Evolutionary conservation across 2,797 vertebrate species (phyloP).

Genomic region (Hoplostethus mediterraneus): DNA sequence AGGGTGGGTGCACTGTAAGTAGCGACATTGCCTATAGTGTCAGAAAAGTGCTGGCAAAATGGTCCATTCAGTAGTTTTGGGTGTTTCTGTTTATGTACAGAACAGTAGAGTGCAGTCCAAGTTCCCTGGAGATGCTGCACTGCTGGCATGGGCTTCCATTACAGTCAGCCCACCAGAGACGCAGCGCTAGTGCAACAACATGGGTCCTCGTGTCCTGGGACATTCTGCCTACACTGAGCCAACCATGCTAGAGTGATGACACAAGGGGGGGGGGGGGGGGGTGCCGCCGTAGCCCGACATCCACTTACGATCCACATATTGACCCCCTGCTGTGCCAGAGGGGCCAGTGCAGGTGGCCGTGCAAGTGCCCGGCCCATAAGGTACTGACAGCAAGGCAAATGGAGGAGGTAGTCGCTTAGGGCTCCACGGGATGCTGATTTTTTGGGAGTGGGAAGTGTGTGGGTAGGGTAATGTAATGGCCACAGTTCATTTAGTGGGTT

Average conservation of each 20-base stretch:
- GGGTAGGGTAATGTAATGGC: background rate
- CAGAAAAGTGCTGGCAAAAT: constrained; percentile 16
- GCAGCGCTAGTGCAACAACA: constrained; percentile 21
- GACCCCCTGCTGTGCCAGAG: constrained; percentile 35
- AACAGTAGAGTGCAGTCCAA: too few species aligned
- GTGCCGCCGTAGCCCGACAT: background rate
- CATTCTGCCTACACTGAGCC: constrained; percentile 24
- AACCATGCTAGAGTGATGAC: constrained; percentile 7
- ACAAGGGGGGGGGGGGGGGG: too few species aligned
- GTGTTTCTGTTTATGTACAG: constrained; percentile 30
- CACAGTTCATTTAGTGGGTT: too few species aligned
- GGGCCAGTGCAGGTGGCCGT: constrained; percentile 13
- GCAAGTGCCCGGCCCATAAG: constrained; percentile 1
- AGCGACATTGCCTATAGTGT: constrained; percentile 45
- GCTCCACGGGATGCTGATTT: background rate
- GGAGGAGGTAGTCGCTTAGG: background rate
- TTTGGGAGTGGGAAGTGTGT: background rate
- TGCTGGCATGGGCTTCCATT: constrained; percentile 52
- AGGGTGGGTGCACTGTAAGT: constrained; percentile 32
- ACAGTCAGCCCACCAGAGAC: constrained; percentile 31
- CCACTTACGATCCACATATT: background rate
- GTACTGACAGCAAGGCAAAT: background rate
- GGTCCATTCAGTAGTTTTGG: constrained; percentile 7
- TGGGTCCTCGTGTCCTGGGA: constrained; percentile 34
- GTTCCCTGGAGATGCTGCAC: constrained; percentile 33